Conservation (phyloP, 2,888 invertebrate species). For the Eurytoma adleriae region DNA sequence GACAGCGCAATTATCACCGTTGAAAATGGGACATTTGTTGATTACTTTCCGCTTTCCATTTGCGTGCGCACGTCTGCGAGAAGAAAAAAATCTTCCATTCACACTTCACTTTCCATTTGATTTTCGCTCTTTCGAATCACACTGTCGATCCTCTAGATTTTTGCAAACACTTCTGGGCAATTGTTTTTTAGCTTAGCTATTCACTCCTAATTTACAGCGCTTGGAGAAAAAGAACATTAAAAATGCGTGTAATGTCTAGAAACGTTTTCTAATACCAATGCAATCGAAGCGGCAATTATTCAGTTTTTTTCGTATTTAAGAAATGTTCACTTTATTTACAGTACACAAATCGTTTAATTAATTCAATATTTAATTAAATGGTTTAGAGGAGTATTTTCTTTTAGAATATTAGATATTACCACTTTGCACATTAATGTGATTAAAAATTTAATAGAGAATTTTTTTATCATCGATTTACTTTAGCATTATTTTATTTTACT, state of each 20-base stretch:
- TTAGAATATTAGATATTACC: conserved; percentile 20
- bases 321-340: conserved; percentile 36
- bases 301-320: conserved; percentile 6
- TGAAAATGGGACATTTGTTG: background rate
- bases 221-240: conserved; percentile 3
- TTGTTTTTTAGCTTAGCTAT: background rate
- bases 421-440: conserved; percentile 29
- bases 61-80: background rate
- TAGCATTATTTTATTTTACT: conserved; percentile 25
- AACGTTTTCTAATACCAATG: conserved; percentile 9
- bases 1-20: background rate
- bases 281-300: background rate
- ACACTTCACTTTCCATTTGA: conserved; percentile 42
- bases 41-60: background rate
- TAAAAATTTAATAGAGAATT: conserved; percentile 42
- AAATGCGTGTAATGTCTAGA: conserved; percentile 11
- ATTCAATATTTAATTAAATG: conserved; percentile 5
- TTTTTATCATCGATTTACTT: conserved; percentile 32
- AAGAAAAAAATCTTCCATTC: conserved; percentile 35
- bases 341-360: background rate
- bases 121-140: conserved; percentile 44
- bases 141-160: background rate
- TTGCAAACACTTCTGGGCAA: background rate
- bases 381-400: conserved; percentile 17
- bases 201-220: conserved; percentile 20